Base-by-base conservation (phyloP, 2,113 vertebrate species). In the Aegithalos caudatus region DNA sequence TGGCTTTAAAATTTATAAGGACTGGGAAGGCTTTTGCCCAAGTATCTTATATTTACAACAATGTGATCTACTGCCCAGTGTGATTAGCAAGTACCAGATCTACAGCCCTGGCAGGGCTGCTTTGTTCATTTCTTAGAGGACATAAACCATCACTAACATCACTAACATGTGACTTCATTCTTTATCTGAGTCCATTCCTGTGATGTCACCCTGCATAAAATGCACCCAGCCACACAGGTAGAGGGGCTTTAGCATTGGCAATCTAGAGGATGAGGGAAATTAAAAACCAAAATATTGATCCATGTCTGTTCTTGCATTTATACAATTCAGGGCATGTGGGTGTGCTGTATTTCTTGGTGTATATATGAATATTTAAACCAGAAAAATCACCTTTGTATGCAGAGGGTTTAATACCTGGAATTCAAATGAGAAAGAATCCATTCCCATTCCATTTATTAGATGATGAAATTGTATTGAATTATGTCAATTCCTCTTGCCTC, bases 121-220 rank as follows among this genome's bases (percentile, higher is more conserved):
- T 96, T 92, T 97, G 77, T 69, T 91, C 44, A 44, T 72, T 94
- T 77, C 72, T 74, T 89, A 42, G 56, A 91, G 80, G 45, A 73
- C 48, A 50, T 64, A 94, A 97, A 94, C 73, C 91, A 94, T 74
- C 77, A 70, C 62, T 82, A 94, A 80, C 91, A 94, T 74, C 77
- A 70, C 62, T 82, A 94, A 80, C 74, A 67, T 27, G 69, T 88
- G 88, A 80, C 54, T 92, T 92, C 50, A 51, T 51, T 78, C 66
- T 94, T 95, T 77, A 88, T 76, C 66, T 21, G 37, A 82, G 70
- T 44, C 51, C 80, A 35, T 40, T 74, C 62, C 89, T 82, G 20
- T 81, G 87, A 90, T 86, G 58, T 40, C 45, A n/a, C 38, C 29
- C 45, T 51, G 33, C 35, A 67, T 40, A 88, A 91, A 85, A 74